These are phyloP conservation scores for Calephelis virginiensis DNA, from an alignment of 1,140 invertebrate species.

Conservation along the genomic window DNA sequence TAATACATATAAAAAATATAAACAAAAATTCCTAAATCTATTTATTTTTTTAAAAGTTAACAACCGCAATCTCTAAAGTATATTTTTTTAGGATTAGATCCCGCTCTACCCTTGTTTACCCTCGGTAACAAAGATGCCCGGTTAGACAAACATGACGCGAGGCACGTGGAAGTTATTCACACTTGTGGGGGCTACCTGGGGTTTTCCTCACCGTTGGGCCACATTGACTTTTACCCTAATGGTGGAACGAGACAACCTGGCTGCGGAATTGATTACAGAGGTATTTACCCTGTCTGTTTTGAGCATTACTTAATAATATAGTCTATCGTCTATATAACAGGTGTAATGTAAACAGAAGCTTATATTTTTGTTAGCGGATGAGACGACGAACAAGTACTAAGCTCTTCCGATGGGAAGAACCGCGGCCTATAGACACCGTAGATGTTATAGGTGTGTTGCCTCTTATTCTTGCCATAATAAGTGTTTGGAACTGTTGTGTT, in stretches of 20 bases:
- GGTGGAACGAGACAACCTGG: constrained; percentile 84
- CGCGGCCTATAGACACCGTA: too few relatives aligned
- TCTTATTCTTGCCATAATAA: too few relatives aligned
- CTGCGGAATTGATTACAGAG: constrained; percentile 79
- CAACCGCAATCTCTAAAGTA: background rate
- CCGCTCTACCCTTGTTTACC: constrained; percentile 78
- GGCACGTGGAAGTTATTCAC: constrained; percentile 87
- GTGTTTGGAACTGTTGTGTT: too few relatives aligned
- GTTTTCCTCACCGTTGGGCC: constrained; percentile 80
- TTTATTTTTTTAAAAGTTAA: background rate
- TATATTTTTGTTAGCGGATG: too few relatives aligned
- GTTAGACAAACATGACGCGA: constrained; percentile 82
- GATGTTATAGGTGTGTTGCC: too few relatives aligned
- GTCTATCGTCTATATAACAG: too few relatives aligned
- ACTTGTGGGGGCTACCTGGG: constrained; percentile 83
- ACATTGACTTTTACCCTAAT: constrained; percentile 87
- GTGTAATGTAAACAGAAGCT: too few relatives aligned
- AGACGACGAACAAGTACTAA: too few relatives aligned
- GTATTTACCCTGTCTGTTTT: constrained; percentile 30
- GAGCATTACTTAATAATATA: too few relatives aligned
- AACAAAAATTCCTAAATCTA: too few relatives aligned
- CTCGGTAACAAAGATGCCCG: constrained; percentile 74
- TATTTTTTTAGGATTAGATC: constrained; percentile 76
- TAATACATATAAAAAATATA: too few relatives aligned
- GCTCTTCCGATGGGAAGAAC: too few relatives aligned